Conservation (phyloP, 2,797 vertebrate species). For the Pristis pectinata region DNA sequence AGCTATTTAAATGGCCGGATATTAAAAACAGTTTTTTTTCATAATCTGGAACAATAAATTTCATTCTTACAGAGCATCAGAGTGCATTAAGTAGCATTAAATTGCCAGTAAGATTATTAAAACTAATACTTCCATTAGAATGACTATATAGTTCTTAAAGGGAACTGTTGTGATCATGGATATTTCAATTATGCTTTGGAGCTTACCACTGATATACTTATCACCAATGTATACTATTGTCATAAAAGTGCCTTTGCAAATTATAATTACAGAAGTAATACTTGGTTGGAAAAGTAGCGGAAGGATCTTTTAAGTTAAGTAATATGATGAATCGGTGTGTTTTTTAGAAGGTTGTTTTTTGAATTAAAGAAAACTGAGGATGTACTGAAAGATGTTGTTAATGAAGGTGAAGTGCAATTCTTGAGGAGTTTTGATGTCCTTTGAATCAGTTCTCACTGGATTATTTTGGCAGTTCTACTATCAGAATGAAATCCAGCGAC, state of each 20-base stretch:
- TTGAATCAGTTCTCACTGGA: too few species aligned
- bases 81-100: not conserved
- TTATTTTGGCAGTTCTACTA: too few species aligned
- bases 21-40: conserved; percentile 8
- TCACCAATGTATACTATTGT: not conserved
- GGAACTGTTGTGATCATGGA: not conserved
- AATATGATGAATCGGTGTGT: not conserved
- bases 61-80: not conserved
- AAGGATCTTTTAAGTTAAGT: too few species aligned
- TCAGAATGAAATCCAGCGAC: too few species aligned
- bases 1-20: not conserved
- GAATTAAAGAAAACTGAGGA: too few species aligned
- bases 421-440: not conserved
- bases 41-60: not conserved
- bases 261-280: too few species aligned
- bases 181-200: too few species aligned
- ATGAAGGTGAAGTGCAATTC: not conserved
- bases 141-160: too few species aligned
- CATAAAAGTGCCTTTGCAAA: not conserved
- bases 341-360: not conserved
- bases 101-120: not conserved
- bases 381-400: not conserved
- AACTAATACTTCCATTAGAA: too few species aligned
- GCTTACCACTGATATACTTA: too few species aligned
- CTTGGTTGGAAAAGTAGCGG: too few species aligned